Base-by-base conservation (phyloP, 2,797 vertebrate genomes). In the Gambelia wislizenii region DNA sequence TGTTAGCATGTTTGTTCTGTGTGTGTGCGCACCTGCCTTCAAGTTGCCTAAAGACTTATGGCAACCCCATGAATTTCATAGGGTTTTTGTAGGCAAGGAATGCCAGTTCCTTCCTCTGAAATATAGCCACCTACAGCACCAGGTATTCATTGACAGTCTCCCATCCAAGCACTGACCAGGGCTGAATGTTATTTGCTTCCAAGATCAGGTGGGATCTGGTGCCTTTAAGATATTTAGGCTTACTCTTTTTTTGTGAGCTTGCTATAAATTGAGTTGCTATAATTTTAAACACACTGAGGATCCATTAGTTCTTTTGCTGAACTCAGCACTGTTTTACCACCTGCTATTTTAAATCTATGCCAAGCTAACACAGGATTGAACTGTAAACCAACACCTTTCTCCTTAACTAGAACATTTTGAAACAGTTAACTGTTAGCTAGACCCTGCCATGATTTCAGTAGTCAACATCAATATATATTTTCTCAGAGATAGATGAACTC, bases 301-400 rank as follows among this genome's bases (percentile, higher is more conserved):
- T 33, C 59, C 64, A 33, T 13, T 85, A 74, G 54, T 91, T 86
- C 76, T 91, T 16, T 76, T 80, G 36, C 85, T 88, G 78, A 91
- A 84, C n/a, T n/a, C 18, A 54, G 7, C 25, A 74, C 59, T 44
- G 9, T 77, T 77, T 77, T 44, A 76, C 14, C 14, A n/a, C 39
- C 9, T 56, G 52, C 5, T n/a, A 36, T 42, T 44, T 76, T 49
- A 67, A 27, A 83, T 10, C 3, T 67, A 44, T 44, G 7, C 14
- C 81, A 83, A 44, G 42, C 67, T 67, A 67, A 59, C 36, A 20
- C n/a, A 20, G 12, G 33, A 67, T 36, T 69, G 27, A 83, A n/a
- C 14, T 12, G 12, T 83, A 49, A 83, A 83, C 49, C 42, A 78
- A 9, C 0, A 0, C 47, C 76, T 87, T 87, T 83, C 54, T 20